phyloP scores from a whole-genome alignment of 2,797 vertebrate species.

The Danio kyathit region DNA sequence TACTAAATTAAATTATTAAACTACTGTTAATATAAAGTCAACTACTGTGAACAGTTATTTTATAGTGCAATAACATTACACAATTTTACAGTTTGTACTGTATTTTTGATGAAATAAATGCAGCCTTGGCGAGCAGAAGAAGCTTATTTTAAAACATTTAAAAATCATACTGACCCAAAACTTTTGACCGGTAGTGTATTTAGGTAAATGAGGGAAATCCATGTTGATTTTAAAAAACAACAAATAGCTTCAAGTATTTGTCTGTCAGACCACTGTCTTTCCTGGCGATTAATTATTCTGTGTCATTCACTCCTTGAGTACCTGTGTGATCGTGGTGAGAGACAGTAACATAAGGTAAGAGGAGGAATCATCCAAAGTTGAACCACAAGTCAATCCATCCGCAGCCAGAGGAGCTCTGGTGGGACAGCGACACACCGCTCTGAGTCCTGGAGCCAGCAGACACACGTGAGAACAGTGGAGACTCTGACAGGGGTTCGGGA shows the following conservation, averaged over 20 bases:
- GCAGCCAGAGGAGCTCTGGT: slow-evolving; percentile 75
- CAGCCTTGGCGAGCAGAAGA: too few relatives aligned
- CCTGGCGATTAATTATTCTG: neutral
- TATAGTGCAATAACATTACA: too few relatives aligned
- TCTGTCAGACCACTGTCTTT: neutral
- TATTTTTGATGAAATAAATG: too few relatives aligned
- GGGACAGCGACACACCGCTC: slow-evolving; percentile 84
- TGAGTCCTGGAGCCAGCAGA: slow-evolving; percentile 75
- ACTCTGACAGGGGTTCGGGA: slow-evolving; percentile 76
- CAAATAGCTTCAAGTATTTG: neutral
- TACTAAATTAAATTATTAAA: too few relatives aligned
- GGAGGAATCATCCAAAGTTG: slow-evolving; percentile 73
- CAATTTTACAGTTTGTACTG: too few relatives aligned
- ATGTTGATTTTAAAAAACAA: neutral
- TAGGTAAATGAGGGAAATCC: too few relatives aligned
- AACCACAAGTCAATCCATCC: slow-evolving; percentile 79
- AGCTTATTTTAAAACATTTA: too few relatives aligned
- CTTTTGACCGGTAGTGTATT: too few relatives aligned
- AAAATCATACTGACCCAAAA: too few relatives aligned
- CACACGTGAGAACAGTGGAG: slow-evolving; percentile 87
- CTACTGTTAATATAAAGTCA: too few relatives aligned
- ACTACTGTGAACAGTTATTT: too few relatives aligned
- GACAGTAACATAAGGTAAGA: slow-evolving; percentile 84
- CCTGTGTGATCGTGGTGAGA: slow-evolving; percentile 80
- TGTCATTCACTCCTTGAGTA: slow-evolving; percentile 54